Percentiles rank a stretch among this genome's conserved stretches.
These are phyloP conservation scores for Tachysurus vachellii DNA, from an alignment of 2,113 vertebrate genomes.

Conservation along the genomic window DNA sequence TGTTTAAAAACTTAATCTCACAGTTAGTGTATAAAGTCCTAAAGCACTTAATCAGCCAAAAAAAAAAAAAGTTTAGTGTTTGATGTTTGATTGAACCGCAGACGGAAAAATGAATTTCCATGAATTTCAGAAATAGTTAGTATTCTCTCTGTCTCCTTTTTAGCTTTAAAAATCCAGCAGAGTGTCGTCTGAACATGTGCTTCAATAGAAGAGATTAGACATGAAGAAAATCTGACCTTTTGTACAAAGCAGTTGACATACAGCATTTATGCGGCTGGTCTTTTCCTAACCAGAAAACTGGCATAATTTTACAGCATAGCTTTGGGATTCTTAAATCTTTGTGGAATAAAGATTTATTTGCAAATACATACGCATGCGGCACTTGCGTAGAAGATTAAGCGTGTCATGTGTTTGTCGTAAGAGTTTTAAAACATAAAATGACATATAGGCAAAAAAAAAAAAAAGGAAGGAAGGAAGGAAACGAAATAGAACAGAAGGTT, in stretches of 20 bases:
- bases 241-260: not conserved
- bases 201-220: not conserved
- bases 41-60: not conserved
- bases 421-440: not conserved
- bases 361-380: not conserved
- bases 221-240: not conserved
- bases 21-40: not conserved
- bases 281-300: constrained; percentile 5
- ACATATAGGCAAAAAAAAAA: not conserved
- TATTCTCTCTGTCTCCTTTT: too few species aligned
- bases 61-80: too few species aligned
- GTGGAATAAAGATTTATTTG: not conserved
- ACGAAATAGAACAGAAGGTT: not conserved
- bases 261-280: not conserved
- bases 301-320: not conserved
- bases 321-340: not conserved
- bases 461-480: not conserved
- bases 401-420: not conserved
- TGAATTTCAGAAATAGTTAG: too few species aligned
- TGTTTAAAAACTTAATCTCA: not conserved
- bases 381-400: not conserved
- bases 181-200: not conserved
- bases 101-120: too few species aligned
- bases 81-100: too few species aligned
- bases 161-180: too few species aligned